Percentiles rank a stretch among this genome's conserved stretches.
Evolutionary conservation across 2,797 vertebrate genomes (phyloP).

Genomic region (Acridotheres tristis): DNA sequence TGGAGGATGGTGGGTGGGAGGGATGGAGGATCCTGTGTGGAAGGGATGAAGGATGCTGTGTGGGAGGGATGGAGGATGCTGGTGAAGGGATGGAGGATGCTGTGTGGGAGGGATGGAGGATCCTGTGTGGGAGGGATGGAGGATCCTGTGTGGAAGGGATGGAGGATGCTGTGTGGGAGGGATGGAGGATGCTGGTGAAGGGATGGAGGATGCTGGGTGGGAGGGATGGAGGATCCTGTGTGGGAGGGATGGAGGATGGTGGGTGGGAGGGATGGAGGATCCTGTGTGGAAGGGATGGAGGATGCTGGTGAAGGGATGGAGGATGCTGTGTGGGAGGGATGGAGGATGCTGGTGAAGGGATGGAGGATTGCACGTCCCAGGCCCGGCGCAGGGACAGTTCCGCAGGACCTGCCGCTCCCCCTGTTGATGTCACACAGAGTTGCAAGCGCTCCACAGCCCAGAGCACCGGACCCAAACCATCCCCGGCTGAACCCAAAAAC

Average conservation of each 20-base stretch:
- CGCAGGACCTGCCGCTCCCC: conserved; percentile 23
- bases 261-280: background rate
- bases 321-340: too few species aligned
- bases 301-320: background rate
- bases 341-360: background rate
- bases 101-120: background rate
- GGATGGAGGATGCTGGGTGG: background rate
- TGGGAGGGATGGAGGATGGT: background rate
- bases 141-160: background rate
- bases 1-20: background rate
- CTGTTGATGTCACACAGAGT: background rate
- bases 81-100: background rate
- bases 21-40: background rate
- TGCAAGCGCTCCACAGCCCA: background rate
- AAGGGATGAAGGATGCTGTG: background rate
- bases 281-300: background rate
- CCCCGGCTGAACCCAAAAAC: rapidly evolving
- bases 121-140: background rate
- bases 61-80: background rate
- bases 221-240: background rate
- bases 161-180: background rate
- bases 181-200: background rate
- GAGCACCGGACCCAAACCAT: background rate
- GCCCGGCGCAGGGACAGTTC: background rate
- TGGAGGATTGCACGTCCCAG: background rate